Conservation (phyloP, 2,888 invertebrate genomes). For the Oxycera nigricornis region DNA sequence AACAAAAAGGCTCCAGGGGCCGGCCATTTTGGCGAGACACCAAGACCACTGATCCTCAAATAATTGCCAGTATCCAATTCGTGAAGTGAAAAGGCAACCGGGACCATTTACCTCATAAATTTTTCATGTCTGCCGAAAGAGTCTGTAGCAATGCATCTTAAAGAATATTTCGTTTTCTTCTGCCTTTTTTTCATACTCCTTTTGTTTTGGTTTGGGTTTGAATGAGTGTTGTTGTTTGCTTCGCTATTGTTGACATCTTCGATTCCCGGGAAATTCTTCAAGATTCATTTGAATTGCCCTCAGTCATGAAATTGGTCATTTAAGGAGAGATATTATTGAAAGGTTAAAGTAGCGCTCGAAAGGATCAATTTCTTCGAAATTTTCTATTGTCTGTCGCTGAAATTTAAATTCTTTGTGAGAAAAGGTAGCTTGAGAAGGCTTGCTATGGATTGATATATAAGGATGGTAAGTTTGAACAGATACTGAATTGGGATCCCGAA, state of each 20-base stretch:
- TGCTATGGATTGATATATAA: too few relatives aligned
- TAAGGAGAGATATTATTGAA: background rate
- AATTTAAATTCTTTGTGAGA: too few relatives aligned
- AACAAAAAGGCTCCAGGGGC: background rate
- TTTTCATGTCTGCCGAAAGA: background rate
- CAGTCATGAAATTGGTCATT: slow-evolving; percentile 29
- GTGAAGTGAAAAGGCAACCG: background rate
- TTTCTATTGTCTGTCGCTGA: too few relatives aligned
- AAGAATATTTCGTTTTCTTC: background rate
- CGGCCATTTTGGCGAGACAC: background rate
- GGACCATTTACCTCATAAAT: background rate
- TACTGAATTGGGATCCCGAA: too few relatives aligned
- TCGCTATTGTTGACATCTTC: background rate
- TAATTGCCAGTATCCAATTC: background rate
- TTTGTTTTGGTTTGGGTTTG: background rate
- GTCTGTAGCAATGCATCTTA: too few relatives aligned
- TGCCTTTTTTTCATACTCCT: background rate
- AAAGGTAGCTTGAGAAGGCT: too few relatives aligned
- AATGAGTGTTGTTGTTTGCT: background rate
- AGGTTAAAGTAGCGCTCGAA: slow-evolving; percentile 2
- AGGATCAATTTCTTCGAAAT: background rate
- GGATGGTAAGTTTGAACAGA: too few relatives aligned
- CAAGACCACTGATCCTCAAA: background rate
- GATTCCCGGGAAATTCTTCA: background rate
- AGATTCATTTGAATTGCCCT: slow-evolving; percentile 9